phyloP scores from a whole-genome alignment of 2,113 vertebrate genomes.

The Lycaon pictus region DNA sequence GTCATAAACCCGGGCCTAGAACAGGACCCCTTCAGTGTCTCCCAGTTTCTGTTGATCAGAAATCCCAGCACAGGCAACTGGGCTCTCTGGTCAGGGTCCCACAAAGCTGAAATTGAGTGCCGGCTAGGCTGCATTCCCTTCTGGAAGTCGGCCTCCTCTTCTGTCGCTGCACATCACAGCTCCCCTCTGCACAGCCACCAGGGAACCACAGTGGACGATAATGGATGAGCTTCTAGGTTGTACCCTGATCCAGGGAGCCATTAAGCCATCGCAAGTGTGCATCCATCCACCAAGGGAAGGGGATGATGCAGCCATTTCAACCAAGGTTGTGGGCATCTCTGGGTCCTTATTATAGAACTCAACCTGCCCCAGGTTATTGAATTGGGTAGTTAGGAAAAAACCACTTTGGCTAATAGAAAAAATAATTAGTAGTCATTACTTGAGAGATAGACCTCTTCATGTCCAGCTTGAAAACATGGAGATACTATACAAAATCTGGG shows the following conservation, averaged over 20 bases:
- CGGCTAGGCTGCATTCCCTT: rapidly evolving
- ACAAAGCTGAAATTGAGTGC: neutral
- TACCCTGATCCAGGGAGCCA: neutral
- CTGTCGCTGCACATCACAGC: rapidly evolving
- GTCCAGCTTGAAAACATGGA: no score
- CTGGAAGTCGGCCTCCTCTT: neutral
- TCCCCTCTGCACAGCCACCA: neutral
- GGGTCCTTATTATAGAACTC: neutral
- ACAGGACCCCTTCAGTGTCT: rapidly evolving
- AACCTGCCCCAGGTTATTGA: neutral
- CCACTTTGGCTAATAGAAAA: neutral
- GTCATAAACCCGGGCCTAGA: no score
- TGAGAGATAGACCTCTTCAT: neutral
- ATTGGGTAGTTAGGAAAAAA: neutral
- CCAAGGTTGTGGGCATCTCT: neutral
- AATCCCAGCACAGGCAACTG: rapidly evolving
- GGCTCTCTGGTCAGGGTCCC: neutral
- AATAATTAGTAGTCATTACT: neutral
- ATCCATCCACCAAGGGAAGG: neutral
- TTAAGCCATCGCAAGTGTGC: rapidly evolving
- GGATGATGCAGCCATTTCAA: rapidly evolving
- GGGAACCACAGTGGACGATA: rapidly evolving
- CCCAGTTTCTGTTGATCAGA: neutral
- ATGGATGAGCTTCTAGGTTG: rapidly evolving
- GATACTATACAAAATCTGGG: rapidly evolving